Evolutionary conservation across 2,797 vertebrate genomes (phyloP).

Genomic region (Australoheros facetus): DNA sequence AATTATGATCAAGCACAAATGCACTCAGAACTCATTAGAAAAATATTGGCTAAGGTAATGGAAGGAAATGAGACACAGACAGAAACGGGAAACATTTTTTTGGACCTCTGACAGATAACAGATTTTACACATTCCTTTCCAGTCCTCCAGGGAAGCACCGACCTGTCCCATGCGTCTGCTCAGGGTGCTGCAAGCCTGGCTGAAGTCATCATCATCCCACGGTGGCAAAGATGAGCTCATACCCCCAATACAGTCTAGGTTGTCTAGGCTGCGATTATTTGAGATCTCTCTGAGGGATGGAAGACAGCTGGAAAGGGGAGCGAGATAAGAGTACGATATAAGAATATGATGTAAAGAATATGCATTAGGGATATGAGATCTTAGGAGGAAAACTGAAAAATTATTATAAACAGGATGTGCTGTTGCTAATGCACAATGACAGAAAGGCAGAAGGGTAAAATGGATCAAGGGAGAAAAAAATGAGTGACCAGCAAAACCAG

Average conservation of each 20-base stretch:
- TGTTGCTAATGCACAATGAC: conserved; percentile 14
- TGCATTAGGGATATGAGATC: background rate
- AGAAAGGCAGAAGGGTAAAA: conserved; percentile 20
- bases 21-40: conserved; percentile 11
- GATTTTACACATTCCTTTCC: background rate
- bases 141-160: conserved; percentile 33
- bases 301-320: conserved; percentile 79
- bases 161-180: conserved; percentile 90
- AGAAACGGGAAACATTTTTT: background rate
- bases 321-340: conserved; percentile 1
- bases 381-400: conserved; percentile 9
- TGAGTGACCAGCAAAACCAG: conserved; percentile 44
- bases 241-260: conserved; percentile 91
- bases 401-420: conserved; percentile 5
- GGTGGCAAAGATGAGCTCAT: conserved; percentile 87
- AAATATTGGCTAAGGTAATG: conserved; percentile 4
- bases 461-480: conserved; percentile 33
- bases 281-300: conserved; percentile 85
- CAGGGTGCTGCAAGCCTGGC: conserved; percentile 89
- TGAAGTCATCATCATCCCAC: conserved; percentile 98
- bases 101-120: background rate
- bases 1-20: conserved; percentile 19
- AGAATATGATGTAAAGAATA: background rate
- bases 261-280: conserved; percentile 91
- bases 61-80: conserved; percentile 2